A percentile compares a stretch with the other conserved stretches of the same genome.
Evolutionary conservation across 1,140 invertebrate genomes (phyloP).

Genomic region (Drosophila varians): DNA sequence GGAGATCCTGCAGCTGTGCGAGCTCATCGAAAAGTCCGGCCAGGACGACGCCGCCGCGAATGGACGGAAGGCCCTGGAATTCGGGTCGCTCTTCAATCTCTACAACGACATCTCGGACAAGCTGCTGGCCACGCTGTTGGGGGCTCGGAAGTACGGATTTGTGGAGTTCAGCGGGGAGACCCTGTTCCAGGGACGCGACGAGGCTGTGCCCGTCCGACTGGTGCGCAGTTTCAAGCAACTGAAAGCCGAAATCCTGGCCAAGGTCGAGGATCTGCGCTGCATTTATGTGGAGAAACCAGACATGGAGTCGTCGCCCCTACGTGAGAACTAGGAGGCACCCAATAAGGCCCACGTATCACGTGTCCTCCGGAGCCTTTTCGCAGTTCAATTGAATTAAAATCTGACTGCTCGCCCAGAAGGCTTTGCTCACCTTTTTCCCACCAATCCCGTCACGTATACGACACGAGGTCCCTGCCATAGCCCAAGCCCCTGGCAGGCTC

Average conservation of each 20-base stretch:
- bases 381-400: slow-evolving; percentile 68
- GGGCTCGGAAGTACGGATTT: slow-evolving; percentile 51
- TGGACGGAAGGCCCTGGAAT: slow-evolving; percentile 6
- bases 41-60: not conserved
- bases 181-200: slow-evolving; percentile 63
- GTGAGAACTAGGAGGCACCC: slow-evolving; percentile 13
- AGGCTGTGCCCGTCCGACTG: slow-evolving; percentile 28
- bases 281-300: slow-evolving; percentile 14
- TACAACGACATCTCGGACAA: slow-evolving; percentile 68
- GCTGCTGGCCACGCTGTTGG: slow-evolving; percentile 54
- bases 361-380: slow-evolving; percentile 40
- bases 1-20: slow-evolving; percentile 62
- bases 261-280: slow-evolving; percentile 48
- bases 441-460: slow-evolving; percentile 36
- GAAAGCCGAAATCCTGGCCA: slow-evolving; percentile 37
- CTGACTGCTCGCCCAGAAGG: slow-evolving; percentile 3
- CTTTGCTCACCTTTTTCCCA: not conserved
- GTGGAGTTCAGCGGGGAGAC: slow-evolving; percentile 57
- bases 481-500: slow-evolving; percentile 36
- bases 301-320: slow-evolving; percentile 19
- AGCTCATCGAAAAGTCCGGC: slow-evolving; percentile 24
- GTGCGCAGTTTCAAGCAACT: slow-evolving; percentile 37
- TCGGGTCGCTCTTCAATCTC: slow-evolving; percentile 50
- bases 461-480: slow-evolving; percentile 1
- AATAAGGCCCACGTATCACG: too few relatives aligned